Evolutionary conservation across 2,113 vertebrate species (phyloP).

Genomic region (Phyllostomus hastatus): DNA sequence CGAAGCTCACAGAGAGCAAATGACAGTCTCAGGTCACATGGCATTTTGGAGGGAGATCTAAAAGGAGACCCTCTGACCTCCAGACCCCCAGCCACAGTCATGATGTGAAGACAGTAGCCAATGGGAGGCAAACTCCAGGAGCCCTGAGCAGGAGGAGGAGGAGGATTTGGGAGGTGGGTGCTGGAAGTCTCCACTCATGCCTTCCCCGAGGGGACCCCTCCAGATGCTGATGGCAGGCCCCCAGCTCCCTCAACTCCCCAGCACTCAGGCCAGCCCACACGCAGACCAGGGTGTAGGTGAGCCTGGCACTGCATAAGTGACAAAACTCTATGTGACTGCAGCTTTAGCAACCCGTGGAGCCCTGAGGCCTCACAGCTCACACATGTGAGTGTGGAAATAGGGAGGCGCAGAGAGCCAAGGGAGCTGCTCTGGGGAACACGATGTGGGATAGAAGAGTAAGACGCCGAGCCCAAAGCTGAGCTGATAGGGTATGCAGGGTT

Average conservation of each 20-base stretch:
- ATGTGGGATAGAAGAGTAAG: not conserved
- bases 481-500: not conserved
- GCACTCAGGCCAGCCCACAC: not conserved
- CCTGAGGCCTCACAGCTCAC: not conserved
- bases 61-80: constrained; percentile 1
- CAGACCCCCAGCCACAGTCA: not conserved
- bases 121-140: not conserved
- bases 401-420: not conserved
- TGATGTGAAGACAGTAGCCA: not conserved
- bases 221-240: not conserved
- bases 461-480: not conserved
- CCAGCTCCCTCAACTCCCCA: not conserved
- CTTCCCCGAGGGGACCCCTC: not conserved
- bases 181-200: not conserved
- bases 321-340: not conserved
- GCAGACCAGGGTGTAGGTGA: not conserved
- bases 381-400: not conserved
- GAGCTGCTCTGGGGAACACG: not conserved
- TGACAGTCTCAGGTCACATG: not conserved
- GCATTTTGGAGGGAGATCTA: not conserved
- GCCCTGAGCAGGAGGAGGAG: not conserved
- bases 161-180: not conserved
- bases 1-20: not conserved
- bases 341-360: not conserved
- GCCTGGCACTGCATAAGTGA: not conserved